These are phyloP conservation scores for Synanthedon formicaeformis DNA, from an alignment of 2,888 invertebrate species.

Conservation along the genomic window DNA sequence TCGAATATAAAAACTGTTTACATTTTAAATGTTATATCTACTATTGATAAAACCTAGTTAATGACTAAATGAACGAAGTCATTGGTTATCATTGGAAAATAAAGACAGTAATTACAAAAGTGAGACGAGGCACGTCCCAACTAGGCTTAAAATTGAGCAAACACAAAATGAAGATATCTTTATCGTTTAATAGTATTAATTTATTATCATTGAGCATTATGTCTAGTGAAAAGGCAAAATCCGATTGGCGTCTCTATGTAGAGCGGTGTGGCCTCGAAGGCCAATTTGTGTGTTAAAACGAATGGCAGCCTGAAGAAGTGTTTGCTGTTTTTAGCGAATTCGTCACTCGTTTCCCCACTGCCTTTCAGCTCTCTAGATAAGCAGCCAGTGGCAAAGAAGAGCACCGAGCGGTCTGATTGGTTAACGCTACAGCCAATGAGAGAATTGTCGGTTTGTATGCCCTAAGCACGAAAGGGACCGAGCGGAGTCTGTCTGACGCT, in stretches of 20 bases:
- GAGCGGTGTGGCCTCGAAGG: slow-evolving; percentile 44
- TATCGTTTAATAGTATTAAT: slow-evolving; percentile 1
- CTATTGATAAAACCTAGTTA: too few relatives aligned
- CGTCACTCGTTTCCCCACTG: slow-evolving; percentile 51
- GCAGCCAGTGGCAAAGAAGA: slow-evolving; percentile 36
- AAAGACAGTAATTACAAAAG: too few relatives aligned
- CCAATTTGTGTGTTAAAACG: slow-evolving; percentile 38
- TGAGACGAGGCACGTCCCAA: too few relatives aligned
- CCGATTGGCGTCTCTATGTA: slow-evolving; percentile 36
- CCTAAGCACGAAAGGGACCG: slow-evolving; percentile 57
- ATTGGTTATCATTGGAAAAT: too few relatives aligned
- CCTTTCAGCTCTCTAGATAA: slow-evolving; percentile 32
- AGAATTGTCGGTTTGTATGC: slow-evolving; percentile 26
- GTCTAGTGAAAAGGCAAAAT: slow-evolving; percentile 16
- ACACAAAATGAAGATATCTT: too few relatives aligned
- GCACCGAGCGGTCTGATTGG: slow-evolving; percentile 37
- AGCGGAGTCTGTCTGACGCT: slow-evolving; percentile 2
- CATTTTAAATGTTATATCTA: too few relatives aligned
- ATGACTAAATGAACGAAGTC: too few relatives aligned
- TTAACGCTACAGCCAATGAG: slow-evolving; percentile 37
- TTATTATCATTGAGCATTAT: slow-evolving; percentile 11
- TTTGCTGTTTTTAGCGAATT: slow-evolving; percentile 31
- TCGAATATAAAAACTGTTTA: too few relatives aligned
- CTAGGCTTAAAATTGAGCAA: too few relatives aligned
- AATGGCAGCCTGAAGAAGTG: slow-evolving; percentile 33